Conservation (phyloP, 1,140 invertebrate genomes). For the Episyrphus balteatus region DNA sequence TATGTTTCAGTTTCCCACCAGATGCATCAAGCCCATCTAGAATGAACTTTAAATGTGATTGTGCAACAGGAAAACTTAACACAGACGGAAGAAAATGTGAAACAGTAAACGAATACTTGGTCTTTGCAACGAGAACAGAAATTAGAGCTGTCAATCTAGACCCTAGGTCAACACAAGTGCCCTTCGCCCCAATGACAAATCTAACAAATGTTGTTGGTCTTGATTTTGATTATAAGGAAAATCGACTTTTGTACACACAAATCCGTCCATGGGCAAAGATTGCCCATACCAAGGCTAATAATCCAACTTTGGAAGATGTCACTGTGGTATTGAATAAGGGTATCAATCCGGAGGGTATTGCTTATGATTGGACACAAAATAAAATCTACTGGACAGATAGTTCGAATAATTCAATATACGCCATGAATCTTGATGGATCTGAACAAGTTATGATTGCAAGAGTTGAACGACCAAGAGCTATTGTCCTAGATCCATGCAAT, state of each 20-base stretch:
- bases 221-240: constrained; percentile 88
- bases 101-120: constrained; percentile 73
- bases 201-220: constrained; percentile 93
- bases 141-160: constrained; percentile 77
- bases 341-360: constrained; percentile 90
- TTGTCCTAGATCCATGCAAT: constrained; percentile 94
- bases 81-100: constrained; percentile 60
- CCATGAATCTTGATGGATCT: constrained; percentile 82
- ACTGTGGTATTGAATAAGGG: constrained; percentile 66
- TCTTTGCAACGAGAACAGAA: constrained; percentile 86
- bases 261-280: constrained; percentile 84
- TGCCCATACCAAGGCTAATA: constrained; percentile 60
- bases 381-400: constrained; percentile 97
- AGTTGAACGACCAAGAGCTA: constrained; percentile 86
- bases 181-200: constrained; percentile 78
- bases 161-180: constrained; percentile 64
- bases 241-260: constrained; percentile 81
- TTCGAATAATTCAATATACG: constrained; percentile 87
- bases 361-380: constrained; percentile 93
- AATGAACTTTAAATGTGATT: constrained; percentile 72
- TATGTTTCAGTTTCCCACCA: constrained; percentile 86
- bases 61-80: constrained; percentile 69
- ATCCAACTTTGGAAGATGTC: constrained; percentile 50
- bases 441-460: constrained; percentile 87
- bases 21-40: constrained; percentile 37